Conservation (phyloP, 1,140 invertebrate genomes). For the Phymorhynchus buccinoides region DNA sequence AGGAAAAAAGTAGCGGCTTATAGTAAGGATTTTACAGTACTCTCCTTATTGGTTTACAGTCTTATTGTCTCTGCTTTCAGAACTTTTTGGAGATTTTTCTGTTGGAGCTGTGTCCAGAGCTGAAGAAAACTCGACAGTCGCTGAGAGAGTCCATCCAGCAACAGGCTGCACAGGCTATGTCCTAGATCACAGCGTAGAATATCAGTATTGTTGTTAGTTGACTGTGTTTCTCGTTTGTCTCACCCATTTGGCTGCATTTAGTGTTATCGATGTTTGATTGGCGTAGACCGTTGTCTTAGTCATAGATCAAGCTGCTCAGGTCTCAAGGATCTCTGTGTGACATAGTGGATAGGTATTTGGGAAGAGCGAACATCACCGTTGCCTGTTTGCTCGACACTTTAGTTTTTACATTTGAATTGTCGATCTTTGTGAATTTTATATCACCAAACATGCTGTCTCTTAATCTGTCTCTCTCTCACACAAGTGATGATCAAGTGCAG, state of each 20-base stretch:
- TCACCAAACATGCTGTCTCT: too few species aligned
- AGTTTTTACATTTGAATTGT: too few species aligned
- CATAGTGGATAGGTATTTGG: not conserved
- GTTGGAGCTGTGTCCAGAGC: conserved; percentile 37
- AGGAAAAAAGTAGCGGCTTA: too few species aligned
- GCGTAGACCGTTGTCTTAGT: not conserved
- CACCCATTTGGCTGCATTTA: not conserved
- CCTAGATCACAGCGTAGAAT: not conserved
- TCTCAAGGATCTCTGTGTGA: not conserved
- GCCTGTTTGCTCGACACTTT: too few species aligned
- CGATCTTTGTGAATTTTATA: too few species aligned
- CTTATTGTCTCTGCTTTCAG: conserved; percentile 18
- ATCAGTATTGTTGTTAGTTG: not conserved
- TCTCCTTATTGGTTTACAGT: too few species aligned
- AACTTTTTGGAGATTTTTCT: conserved; percentile 37
- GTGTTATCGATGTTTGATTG: not conserved
- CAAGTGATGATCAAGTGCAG: too few species aligned
- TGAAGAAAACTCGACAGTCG: conserved; percentile 31
- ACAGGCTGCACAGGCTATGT: not conserved
- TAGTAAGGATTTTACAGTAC: too few species aligned
- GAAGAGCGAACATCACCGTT: too few species aligned
- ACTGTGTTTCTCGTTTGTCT: not conserved
- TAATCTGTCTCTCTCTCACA: too few species aligned
- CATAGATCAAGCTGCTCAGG: too few species aligned
- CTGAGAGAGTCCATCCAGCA: conserved; percentile 25